Evolutionary conservation across 2,797 vertebrate genomes (phyloP).

Genomic region (Anolis apletophallus): DNA sequence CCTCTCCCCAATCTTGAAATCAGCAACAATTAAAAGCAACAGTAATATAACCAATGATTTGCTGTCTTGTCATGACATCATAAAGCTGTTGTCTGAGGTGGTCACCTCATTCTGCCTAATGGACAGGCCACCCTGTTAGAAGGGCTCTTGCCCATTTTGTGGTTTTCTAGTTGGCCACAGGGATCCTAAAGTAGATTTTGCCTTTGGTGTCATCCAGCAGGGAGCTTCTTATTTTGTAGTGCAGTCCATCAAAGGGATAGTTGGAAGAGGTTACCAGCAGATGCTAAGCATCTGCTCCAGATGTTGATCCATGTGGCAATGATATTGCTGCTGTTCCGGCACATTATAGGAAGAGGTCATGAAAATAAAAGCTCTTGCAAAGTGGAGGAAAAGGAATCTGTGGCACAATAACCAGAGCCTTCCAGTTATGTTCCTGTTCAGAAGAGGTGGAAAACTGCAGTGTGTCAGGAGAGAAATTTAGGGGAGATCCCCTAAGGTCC

Average conservation of each 20-base stretch:
- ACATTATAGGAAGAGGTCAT: not conserved
- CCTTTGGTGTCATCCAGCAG: not conserved
- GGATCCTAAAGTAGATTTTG: not conserved
- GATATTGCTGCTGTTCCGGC: not conserved
- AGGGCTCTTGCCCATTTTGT: not conserved
- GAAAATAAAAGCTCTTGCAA: not conserved
- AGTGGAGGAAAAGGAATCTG: not conserved
- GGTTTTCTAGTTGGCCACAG: not conserved
- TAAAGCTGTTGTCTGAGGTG: too few species aligned
- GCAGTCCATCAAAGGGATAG: not conserved
- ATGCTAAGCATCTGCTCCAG: conserved; percentile 16
- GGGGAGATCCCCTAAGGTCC: too few species aligned
- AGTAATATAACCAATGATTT: too few species aligned
- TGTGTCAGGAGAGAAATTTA: too few species aligned
- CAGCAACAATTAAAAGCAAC: too few species aligned
- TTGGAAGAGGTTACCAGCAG: not conserved
- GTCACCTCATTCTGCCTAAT: not conserved
- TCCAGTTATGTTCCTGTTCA: not conserved
- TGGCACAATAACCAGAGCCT: not conserved
- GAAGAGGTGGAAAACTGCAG: too few species aligned
- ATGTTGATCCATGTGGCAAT: conserved; percentile 2
- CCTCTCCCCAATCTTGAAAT: too few species aligned
- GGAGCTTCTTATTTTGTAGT: not conserved
- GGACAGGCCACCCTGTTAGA: not conserved
- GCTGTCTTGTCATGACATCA: too few species aligned